A percentile compares a stretch with the other conserved stretches of the same genome.
Evolutionary conservation across 2,888 invertebrate genomes (phyloP).

Genomic region (Microctonus hyperodae): DNA sequence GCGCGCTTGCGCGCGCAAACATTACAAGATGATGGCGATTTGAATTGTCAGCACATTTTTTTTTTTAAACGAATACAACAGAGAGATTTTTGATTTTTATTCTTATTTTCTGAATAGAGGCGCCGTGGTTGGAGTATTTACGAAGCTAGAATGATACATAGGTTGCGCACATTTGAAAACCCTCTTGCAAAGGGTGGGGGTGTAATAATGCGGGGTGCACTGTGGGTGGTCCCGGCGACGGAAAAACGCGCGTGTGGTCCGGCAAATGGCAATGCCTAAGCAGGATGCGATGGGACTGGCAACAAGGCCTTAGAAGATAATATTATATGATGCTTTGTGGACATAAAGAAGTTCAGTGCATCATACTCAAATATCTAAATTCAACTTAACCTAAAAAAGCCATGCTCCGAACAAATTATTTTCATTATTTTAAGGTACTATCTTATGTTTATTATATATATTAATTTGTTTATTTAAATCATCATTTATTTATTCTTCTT

Average conservation of each 20-base stretch:
- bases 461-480: conserved; percentile 21
- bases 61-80: too few species aligned
- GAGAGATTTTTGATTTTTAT: not conserved
- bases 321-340: conserved; percentile 51
- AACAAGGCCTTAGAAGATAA: conserved; percentile 47
- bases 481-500: not conserved
- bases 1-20: too few species aligned
- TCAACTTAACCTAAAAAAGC: conserved; percentile 15
- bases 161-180: not conserved
- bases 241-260: conserved; percentile 53
- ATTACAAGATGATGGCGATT: too few species aligned
- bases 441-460: too few species aligned
- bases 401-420: conserved; percentile 17
- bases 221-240: conserved; percentile 54
- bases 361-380: conserved; percentile 20
- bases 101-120: not conserved
- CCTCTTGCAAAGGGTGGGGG: conserved; percentile 21
- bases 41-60: too few species aligned
- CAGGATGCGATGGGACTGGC: conserved; percentile 44
- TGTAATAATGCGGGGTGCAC: conserved; percentile 37
- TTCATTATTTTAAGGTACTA: conserved; percentile 14
- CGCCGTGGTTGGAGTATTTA: not conserved
- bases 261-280: conserved; percentile 46
- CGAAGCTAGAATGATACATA: too few species aligned
- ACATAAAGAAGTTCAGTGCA: conserved; percentile 42